Evolutionary conservation across 2,888 invertebrate genomes (phyloP).

Genomic region (Ernsta delagoae): DNA sequence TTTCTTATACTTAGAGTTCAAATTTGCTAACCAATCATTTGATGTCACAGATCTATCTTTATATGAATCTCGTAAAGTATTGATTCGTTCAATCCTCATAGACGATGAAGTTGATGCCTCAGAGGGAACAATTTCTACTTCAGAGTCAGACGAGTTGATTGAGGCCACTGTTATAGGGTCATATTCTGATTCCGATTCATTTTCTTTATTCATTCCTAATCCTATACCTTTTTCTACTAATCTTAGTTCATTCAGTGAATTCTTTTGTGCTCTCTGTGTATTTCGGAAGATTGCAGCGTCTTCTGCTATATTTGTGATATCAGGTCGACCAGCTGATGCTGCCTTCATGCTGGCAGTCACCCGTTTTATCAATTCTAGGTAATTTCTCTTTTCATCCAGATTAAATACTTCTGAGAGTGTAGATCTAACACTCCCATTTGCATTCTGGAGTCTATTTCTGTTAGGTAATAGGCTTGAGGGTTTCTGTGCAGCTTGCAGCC

Average conservation of each 20-base stretch:
- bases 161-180: constrained; percentile 76
- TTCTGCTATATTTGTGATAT: constrained; percentile 65
- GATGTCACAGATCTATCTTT: constrained; percentile 78
- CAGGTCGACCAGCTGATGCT: constrained; percentile 52
- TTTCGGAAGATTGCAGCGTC: constrained; percentile 66
- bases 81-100: constrained; percentile 71
- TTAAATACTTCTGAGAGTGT: constrained; percentile 81
- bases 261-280: constrained; percentile 66
- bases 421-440: constrained; percentile 66
- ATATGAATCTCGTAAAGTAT: constrained; percentile 84
- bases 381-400: constrained; percentile 84
- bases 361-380: constrained; percentile 80
- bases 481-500: constrained; percentile 62
- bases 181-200: constrained; percentile 63
- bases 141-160: constrained; percentile 77
- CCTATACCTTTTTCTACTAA: constrained; percentile 60
- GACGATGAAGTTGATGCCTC: constrained; percentile 74
- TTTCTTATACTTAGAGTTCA: constrained; percentile 77
- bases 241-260: constrained; percentile 66
- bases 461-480: constrained; percentile 55
- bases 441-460: constrained; percentile 59
- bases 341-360: constrained; percentile 62
- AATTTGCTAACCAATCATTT: constrained; percentile 80
- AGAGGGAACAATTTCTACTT: constrained; percentile 71
- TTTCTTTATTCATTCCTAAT: constrained; percentile 61